These are phyloP conservation scores for Pyrrhosoma nymphula DNA, from an alignment of 2,888 invertebrate species.

Conservation along the genomic window DNA sequence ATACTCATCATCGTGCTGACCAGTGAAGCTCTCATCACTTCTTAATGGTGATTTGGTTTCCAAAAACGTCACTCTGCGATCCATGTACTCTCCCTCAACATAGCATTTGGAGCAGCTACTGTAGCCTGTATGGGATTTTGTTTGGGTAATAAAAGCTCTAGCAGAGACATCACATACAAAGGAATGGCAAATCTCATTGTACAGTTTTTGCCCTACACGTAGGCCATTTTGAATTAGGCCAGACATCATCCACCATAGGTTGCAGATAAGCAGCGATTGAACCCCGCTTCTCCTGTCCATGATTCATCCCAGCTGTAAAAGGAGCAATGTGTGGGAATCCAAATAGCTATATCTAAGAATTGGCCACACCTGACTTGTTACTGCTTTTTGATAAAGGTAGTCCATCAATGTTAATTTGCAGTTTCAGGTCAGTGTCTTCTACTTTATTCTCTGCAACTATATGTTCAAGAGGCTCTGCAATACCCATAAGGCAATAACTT, in stretches of 20 bases:
- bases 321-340: background rate
- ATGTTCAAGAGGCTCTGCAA: background rate
- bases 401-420: too few relatives aligned
- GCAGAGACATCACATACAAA: background rate
- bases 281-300: background rate
- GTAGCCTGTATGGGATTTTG: background rate
- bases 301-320: background rate
- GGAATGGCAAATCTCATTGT: background rate
- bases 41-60: background rate
- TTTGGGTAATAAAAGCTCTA: background rate
- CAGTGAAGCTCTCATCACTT: background rate
- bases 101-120: background rate
- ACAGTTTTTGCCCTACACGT: background rate
- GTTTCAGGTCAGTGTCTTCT: background rate
- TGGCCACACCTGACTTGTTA: slow-evolving; percentile 1
- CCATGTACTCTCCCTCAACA: slow-evolving; percentile 1
- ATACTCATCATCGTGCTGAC: background rate
- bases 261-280: background rate
- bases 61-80: background rate
- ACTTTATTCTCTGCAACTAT: slow-evolving; percentile 1
- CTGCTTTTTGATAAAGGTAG: too few relatives aligned
- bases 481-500: background rate
- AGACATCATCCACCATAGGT: background rate
- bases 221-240: background rate
- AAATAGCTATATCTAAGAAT: background rate